phyloP scores from a whole-genome alignment of 2,888 invertebrate genomes.

The Pomacea canaliculata region DNA sequence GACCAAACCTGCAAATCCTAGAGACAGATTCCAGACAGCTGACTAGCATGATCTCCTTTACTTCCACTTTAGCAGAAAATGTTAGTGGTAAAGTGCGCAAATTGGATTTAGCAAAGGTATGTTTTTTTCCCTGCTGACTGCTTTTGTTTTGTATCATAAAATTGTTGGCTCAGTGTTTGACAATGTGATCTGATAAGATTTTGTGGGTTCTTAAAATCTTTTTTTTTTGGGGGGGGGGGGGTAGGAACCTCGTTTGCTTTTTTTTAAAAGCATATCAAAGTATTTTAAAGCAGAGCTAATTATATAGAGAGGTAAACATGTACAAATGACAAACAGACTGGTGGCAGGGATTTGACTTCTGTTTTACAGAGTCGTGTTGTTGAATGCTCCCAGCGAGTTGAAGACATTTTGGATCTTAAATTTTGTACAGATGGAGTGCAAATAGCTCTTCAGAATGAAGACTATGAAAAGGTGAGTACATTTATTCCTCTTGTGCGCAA shows the following conservation, averaged over 20 bases:
- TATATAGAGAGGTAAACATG: no score
- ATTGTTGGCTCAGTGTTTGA: neutral
- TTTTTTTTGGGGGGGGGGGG: no score
- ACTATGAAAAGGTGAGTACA: conserved; percentile 80
- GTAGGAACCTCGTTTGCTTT: no score
- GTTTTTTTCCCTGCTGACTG: neutral
- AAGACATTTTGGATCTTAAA: conserved; percentile 93
- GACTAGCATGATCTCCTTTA: conserved; percentile 86
- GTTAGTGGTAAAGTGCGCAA: conserved; percentile 96
- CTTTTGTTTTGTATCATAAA: neutral
- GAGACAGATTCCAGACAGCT: conserved; percentile 78
- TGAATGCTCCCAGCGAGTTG: conserved; percentile 93
- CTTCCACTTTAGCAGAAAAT: conserved; percentile 89
- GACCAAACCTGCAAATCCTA: conserved; percentile 80
- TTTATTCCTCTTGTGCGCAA: neutral
- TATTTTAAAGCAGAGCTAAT: no score
- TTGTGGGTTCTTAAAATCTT: no score
- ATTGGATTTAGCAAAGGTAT: conserved; percentile 90
- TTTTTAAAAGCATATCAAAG: no score
- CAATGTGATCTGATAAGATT: neutral
- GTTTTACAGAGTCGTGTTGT: conserved; percentile 84
- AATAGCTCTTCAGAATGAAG: conserved; percentile 91
- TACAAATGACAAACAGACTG: no score
- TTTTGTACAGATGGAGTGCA: conserved; percentile 98
- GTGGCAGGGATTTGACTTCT: no score